Evolutionary conservation across 2,113 vertebrate species (phyloP), one percentile per base, ranked within the genome.

Genomic region (Aspiorhynchus laticeps): DNA sequence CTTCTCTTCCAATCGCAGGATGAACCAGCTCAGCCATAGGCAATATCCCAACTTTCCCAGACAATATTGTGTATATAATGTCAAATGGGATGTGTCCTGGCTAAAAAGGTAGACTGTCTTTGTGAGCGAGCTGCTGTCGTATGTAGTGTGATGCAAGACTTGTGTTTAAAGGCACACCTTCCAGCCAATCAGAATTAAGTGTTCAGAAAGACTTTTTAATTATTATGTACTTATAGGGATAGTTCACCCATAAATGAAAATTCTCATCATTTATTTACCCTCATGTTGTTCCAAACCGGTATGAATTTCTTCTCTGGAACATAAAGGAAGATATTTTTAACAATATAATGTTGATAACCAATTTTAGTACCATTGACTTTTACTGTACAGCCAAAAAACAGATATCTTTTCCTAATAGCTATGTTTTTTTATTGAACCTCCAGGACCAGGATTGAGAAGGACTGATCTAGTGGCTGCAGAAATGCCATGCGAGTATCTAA

Each of bases 31-130:
- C 12, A 17, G 41, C 41, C n/a, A 7, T 17, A 28, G n/a, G 41
- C 73, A 26, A 26, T 75, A 26, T 26, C 28, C 21, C 69, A 74
- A n/a, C 10, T 74, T 74, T 74, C 71, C 71, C 71, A 74, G 36
- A 7, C 69, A 73, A 38, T 59, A 8, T 59, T 1, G 7, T 59
- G 24, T n/a, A n/a, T 3, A 17, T 15, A 26, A 75, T 46, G 41
- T 75, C 24, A 46, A 46, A 76, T 46, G 69, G 69, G 19, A 24
- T 24, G 4, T 38, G 8, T 73, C 69, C 33, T 11, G 4, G 33
- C 69, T 38, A 5, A 73, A 38, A 73, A 24, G 10, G 19, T 12
- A 24, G 2, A 69, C 1, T 10, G 3, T 71, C 7, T 73, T 4
- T 38, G 67, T 71, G 17, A 73, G 36, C 36, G 0, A 73, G 21